Percentiles rank a stretch among this genome's conserved stretches.
Evolutionary conservation across 2,797 vertebrate genomes (phyloP).

Genomic region (Aulostomus chinensis): DNA sequence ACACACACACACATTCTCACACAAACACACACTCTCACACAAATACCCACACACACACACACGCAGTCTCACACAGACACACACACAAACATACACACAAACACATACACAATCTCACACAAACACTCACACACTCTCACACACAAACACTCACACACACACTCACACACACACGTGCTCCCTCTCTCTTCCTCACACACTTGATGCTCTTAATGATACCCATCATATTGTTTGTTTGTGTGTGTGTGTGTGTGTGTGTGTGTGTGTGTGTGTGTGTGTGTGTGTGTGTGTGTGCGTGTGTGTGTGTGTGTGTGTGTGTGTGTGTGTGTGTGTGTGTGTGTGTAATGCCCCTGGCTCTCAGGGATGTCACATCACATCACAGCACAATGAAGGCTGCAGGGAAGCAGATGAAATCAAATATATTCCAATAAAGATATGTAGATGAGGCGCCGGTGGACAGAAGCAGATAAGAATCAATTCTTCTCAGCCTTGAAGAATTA

Average conservation of each 20-base stretch:
- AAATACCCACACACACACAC: constrained; percentile 35
- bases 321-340: constrained; percentile 6
- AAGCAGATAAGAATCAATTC: constrained; percentile 70
- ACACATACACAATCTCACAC: constrained; percentile 34
- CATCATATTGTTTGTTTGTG: constrained; percentile 36
- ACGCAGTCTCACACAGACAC: constrained; percentile 35
- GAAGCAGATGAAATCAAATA: constrained; percentile 54
- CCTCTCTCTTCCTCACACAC: too few relatives aligned
- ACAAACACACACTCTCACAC: constrained; percentile 33
- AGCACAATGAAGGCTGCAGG: constrained; percentile 6
- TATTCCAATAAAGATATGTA: constrained; percentile 66
- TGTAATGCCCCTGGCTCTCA: constrained; percentile 14
- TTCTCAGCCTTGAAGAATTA: constrained; percentile 59
- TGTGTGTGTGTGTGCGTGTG: constrained; percentile 13
- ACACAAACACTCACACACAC: constrained; percentile 18
- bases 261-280: constrained; percentile 13
- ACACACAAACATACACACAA: too few relatives aligned
- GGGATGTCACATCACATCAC: constrained; percentile 17
- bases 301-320: constrained; percentile 13
- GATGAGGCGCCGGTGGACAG: constrained; percentile 53
- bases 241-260: constrained; percentile 13
- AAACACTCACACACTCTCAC: too few relatives aligned
- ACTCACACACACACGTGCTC: too few relatives aligned
- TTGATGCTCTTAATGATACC: constrained; percentile 38
- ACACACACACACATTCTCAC: too few relatives aligned